Percentiles rank a stretch among this genome's conserved stretches.
Evolutionary conservation across 37 sponge, comb jelly and placozoan genomes (phyloP).

Genomic region (Diacarnus erythraeanus): DNA sequence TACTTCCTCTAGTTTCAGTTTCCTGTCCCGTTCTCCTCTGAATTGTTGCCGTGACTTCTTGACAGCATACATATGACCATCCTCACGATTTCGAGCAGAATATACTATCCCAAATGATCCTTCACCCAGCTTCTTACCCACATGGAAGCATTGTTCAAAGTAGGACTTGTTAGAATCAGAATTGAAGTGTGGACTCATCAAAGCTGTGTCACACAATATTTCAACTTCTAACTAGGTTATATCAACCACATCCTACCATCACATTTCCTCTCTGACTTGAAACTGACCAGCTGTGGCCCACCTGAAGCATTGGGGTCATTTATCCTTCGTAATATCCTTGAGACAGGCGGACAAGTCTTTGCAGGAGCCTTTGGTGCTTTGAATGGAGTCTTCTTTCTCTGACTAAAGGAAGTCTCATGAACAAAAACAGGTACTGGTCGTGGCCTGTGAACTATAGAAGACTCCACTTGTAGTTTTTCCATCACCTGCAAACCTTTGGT

Average conservation of each 20-base stretch:
- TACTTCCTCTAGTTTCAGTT: conserved; percentile 72
- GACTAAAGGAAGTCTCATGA: conserved; percentile 49
- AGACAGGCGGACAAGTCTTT: conserved; percentile 81
- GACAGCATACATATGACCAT: conserved; percentile 82
- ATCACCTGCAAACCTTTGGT: too few relatives aligned
- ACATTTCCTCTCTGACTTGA: conserved; percentile 45
- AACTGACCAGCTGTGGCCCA: conserved; percentile 55
- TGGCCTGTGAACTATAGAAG: background rate
- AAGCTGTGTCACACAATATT: background rate
- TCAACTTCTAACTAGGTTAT: too few relatives aligned
- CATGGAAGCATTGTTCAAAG: conserved; percentile 73
- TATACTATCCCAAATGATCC: conserved; percentile 90
- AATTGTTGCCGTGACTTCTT: conserved; percentile 78
- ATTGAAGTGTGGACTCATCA: conserved; percentile 46
- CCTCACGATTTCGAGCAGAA: conserved; percentile 66
- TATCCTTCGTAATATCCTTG: conserved; percentile 57
- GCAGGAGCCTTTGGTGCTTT: conserved; percentile 57
- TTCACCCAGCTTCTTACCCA: conserved; percentile 66
- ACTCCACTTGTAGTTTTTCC: background rate
- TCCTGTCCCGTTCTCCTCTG: conserved; percentile 61
- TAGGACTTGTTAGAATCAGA: conserved; percentile 20
- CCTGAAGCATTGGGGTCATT: background rate
- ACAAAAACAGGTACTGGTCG: conserved; percentile 23
- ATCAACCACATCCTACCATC: conserved; percentile 1
- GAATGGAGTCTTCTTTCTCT: conserved; percentile 72